These are phyloP conservation scores for Megalurothrips usitatus DNA, from an alignment of 2,888 invertebrate genomes.

Conservation along the genomic window DNA sequence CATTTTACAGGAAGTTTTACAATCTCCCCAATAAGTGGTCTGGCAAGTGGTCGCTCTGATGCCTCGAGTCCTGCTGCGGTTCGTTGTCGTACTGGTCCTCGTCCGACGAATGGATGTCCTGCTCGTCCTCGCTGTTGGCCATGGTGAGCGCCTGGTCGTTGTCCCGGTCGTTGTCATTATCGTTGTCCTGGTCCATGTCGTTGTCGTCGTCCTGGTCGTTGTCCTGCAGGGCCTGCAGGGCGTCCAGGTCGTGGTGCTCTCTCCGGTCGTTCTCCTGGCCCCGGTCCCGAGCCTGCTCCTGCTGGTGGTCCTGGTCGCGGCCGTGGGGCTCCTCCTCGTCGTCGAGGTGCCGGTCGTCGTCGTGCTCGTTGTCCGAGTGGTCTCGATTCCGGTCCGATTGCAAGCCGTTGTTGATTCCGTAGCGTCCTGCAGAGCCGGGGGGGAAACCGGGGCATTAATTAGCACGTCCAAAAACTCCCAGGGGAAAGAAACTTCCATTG, in stretches of 20 bases:
- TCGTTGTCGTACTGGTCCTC: conserved; percentile 5
- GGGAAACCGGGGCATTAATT: not conserved
- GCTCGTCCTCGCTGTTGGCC: not conserved
- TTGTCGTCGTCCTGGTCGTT: conserved; percentile 5
- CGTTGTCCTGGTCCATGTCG: not conserved
- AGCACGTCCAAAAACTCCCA: not conserved
- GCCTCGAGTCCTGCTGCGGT: not conserved
- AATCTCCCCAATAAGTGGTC: not conserved
- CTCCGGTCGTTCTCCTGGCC: not conserved
- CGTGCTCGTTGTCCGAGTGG: conserved; percentile 4
- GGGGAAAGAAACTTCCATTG: too few relatives aligned
- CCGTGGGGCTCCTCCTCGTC: not conserved
- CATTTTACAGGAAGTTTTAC: not conserved
- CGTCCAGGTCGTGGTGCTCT: not conserved
- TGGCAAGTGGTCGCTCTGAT: not conserved
- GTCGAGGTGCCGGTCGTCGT: not conserved
- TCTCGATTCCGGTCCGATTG: conserved; percentile 8
- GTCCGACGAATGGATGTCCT: not conserved
- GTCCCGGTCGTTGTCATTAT: not conserved
- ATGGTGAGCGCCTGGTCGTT: not conserved
- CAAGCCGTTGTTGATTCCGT: not conserved
- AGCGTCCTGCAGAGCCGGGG: not conserved
- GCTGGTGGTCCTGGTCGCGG: not conserved
- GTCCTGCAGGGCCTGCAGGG: not conserved
- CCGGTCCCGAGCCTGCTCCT: not conserved